A percentile compares a stretch with the other conserved stretches of the same genome.
Evolutionary conservation across 2,113 vertebrate genomes (phyloP).

Genomic region (Gymnobelideus leadbeateri): DNA sequence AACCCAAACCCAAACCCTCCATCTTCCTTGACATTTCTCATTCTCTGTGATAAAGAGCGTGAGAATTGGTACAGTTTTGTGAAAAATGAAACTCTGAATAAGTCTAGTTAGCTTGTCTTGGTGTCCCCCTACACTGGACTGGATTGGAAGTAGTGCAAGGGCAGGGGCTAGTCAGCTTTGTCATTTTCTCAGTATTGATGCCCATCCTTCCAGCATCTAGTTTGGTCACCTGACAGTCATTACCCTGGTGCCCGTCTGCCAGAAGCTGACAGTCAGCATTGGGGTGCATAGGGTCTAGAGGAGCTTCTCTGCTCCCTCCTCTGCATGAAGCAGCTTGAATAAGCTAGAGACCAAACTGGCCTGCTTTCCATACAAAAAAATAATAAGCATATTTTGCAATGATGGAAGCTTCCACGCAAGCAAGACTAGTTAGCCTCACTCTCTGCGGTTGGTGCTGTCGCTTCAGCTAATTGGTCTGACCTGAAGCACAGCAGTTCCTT

Average conservation of each 20-base stretch:
- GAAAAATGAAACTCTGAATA: neutral
- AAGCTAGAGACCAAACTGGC: conserved; percentile 51
- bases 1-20: too few relatives aligned
- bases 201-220: neutral
- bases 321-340: neutral
- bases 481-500: conserved; percentile 46
- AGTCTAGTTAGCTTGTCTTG: neutral
- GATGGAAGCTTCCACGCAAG: conserved; percentile 28
- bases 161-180: neutral
- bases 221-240: conserved; percentile 7
- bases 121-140: neutral
- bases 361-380: conserved; percentile 49
- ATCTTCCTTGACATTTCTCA: neutral
- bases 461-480: conserved; percentile 46
- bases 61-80: neutral
- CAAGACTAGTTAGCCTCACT: conserved; percentile 42
- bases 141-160: neutral
- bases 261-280: neutral
- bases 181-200: neutral
- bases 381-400: conserved; percentile 46
- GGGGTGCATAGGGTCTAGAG: conserved; percentile 28
- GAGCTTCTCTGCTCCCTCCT: conserved; percentile 31
- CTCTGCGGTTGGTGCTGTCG: conserved; percentile 32
- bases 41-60: neutral
- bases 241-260: neutral